Evolutionary conservation across 1,140 invertebrate species (phyloP).

Genomic region (Zaprionus africanus): DNA sequence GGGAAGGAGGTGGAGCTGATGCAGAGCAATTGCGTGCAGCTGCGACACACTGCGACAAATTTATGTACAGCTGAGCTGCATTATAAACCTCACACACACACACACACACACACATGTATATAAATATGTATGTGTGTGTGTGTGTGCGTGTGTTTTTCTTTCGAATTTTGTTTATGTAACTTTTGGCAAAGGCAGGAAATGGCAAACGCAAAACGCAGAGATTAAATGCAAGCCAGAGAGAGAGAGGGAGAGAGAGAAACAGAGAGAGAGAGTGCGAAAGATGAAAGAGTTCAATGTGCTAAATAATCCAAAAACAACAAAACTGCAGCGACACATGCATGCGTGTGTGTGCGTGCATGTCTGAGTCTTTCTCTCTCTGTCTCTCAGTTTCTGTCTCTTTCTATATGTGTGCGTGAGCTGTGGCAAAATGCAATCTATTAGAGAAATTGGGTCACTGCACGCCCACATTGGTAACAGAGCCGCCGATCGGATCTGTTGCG

Average conservation of each 20-base stretch:
- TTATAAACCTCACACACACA: not conserved
- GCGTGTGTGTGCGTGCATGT: constrained; percentile 8
- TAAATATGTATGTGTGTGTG: constrained; percentile 7
- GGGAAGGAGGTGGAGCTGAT: not conserved
- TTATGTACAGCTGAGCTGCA: constrained; percentile 11
- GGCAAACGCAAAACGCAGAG: constrained; percentile 36
- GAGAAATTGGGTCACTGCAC: constrained; percentile 79
- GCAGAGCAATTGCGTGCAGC: constrained; percentile 37
- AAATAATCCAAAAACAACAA: constrained; percentile 54
- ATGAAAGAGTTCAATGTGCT: constrained; percentile 72
- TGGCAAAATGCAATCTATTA: constrained; percentile 78
- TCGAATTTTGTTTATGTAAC: constrained; percentile 40
- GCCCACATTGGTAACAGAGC: constrained; percentile 74
- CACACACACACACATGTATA: not conserved
- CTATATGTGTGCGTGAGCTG: constrained; percentile 15
- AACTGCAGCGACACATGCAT: constrained; percentile 20
- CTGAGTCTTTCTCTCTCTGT: not conserved
- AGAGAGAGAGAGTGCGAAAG: constrained; percentile 18
- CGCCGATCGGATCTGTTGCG: constrained; percentile 36
- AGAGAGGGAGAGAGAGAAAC: constrained; percentile 1
- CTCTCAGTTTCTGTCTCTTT: not conserved
- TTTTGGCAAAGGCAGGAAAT: constrained; percentile 48
- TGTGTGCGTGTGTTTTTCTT: constrained; percentile 11
- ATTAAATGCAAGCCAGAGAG: constrained; percentile 19
- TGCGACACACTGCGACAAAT: constrained; percentile 31